Conservation (phyloP, 2,113 vertebrate genomes). For the Eclectus roratus region DNA sequence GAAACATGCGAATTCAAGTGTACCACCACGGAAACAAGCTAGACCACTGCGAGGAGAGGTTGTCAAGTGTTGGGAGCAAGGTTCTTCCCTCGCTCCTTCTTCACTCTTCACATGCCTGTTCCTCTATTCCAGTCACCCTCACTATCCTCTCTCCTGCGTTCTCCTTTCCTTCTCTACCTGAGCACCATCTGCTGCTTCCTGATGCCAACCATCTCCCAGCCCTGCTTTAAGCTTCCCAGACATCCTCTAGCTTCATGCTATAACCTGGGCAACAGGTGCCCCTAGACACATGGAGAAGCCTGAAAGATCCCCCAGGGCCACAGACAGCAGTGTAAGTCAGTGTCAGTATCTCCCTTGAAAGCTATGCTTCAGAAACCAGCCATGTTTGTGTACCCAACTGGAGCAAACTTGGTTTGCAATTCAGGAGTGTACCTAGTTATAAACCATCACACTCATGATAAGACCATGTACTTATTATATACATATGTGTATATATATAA, state of each 20-base stretch:
- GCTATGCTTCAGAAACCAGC: accelerated
- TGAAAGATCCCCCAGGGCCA: background rate
- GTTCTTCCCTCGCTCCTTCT: background rate
- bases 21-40: background rate
- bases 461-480: background rate
- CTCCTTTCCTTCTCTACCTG: background rate
- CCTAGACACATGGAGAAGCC: background rate
- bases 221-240: background rate
- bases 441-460: background rate
- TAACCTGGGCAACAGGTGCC: background rate
- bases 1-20: accelerated
- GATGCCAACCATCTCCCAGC: background rate
- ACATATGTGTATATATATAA: background rate
- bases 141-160: too few relatives aligned
- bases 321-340: too few relatives aligned
- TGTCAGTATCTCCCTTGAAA: background rate
- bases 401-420: background rate
- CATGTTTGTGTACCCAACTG: accelerated
- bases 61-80: accelerated
- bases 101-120: background rate
- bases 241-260: accelerated
- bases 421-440: background rate
- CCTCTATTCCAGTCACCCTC: background rate
- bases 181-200: background rate
- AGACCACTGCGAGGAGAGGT: background rate